Conservation (phyloP, 2,888 invertebrate genomes). For the Agonopterix arenella region DNA sequence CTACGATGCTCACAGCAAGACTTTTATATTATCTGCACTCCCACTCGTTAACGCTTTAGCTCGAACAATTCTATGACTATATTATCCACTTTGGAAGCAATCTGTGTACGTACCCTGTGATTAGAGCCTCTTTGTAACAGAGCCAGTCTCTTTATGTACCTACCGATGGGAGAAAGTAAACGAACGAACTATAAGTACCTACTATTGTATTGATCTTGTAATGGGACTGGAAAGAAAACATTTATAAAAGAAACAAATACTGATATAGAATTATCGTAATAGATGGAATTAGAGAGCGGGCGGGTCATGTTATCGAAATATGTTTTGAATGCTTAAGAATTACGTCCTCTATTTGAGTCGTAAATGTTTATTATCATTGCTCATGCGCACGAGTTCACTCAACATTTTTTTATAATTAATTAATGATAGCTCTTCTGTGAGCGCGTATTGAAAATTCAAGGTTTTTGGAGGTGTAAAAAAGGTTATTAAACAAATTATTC, state of each 20-base stretch:
- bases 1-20: too few relatives aligned
- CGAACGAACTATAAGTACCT: slow-evolving; percentile 14
- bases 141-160: background rate
- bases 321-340: slow-evolving; percentile 4
- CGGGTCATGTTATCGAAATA: slow-evolving; percentile 27
- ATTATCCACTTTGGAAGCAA: background rate
- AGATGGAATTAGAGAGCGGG: slow-evolving; percentile 20
- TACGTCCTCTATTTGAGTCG: background rate
- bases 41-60: background rate
- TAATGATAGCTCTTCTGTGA: background rate
- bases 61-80: background rate
- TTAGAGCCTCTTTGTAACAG: slow-evolving; percentile 1
- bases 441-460: background rate
- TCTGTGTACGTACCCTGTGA: background rate
- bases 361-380: too few relatives aligned
- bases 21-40: too few relatives aligned
- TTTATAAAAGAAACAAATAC: slow-evolving; percentile 30
- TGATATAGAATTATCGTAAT: slow-evolving; percentile 37
- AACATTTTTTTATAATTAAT: background rate
- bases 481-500: slow-evolving; percentile 12
- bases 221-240: slow-evolving; percentile 28
- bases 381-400: too few relatives aligned
- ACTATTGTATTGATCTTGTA: slow-evolving; percentile 31
- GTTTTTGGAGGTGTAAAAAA: background rate
- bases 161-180: slow-evolving; percentile 35